Percentiles rank a stretch among this genome's conserved stretches.
Evolutionary conservation across 2,113 vertebrate genomes (phyloP).

Genomic region (Embiotoca jacksoni): DNA sequence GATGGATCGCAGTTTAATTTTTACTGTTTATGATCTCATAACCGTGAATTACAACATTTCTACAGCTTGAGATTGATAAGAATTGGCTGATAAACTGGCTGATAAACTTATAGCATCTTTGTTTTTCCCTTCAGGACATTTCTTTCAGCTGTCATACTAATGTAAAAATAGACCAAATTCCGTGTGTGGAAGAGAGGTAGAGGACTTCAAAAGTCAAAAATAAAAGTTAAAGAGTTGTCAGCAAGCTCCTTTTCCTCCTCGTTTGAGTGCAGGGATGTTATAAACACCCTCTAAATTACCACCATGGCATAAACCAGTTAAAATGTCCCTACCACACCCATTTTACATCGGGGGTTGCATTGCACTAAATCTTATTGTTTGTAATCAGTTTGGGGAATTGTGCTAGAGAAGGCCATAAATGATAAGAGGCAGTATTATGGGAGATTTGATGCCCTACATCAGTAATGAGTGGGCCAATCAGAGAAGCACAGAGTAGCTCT

Average conservation of each 20-base stretch:
- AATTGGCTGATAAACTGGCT: no score
- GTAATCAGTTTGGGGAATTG: conserved; percentile 59
- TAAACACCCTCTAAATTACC: conserved; percentile 42
- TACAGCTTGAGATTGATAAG: no score
- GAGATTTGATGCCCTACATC: conserved; percentile 51
- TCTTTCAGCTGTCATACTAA: neutral
- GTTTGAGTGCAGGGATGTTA: conserved; percentile 14
- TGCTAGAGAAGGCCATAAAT: conserved; percentile 59
- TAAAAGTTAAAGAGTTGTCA: conserved; percentile 2
- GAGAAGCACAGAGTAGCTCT: conserved; percentile 5
- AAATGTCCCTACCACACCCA: conserved; percentile 40
- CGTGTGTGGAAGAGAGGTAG: neutral
- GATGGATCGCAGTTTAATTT: no score
- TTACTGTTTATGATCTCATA: no score
- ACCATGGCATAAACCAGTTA: conserved; percentile 44
- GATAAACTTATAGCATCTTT: no score
- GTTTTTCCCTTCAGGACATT: no score
- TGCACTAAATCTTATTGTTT: conserved; percentile 57
- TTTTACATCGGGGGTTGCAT: conserved; percentile 38
- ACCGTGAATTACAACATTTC: no score
- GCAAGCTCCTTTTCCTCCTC: neutral
- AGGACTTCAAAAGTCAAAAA: neutral
- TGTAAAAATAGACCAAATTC: no score
- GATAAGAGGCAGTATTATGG: conserved; percentile 51
- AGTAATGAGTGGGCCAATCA: conserved; percentile 39